These are phyloP conservation scores for Sarcophilus harrisii DNA, from an alignment of 2,797 vertebrate genomes.

Conservation along the genomic window DNA sequence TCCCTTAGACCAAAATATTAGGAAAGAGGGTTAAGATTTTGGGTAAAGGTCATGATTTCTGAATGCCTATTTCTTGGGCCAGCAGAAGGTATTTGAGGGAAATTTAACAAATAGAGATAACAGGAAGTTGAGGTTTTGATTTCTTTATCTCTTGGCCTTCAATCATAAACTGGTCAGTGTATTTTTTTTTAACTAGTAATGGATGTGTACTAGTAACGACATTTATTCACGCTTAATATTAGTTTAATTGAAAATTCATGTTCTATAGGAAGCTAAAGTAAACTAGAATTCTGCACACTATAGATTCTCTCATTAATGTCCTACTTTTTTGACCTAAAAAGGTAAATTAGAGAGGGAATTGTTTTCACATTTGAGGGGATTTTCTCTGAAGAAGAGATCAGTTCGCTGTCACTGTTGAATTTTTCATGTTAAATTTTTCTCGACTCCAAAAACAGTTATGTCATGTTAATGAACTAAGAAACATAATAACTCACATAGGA, in stretches of 20 bases:
- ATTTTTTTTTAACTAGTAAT: conserved; percentile 42
- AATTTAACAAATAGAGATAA: conserved; percentile 12
- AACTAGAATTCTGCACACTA: conserved; percentile 8
- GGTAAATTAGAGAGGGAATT: conserved; percentile 56
- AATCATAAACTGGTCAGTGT: neutral
- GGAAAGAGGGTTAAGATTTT: neutral
- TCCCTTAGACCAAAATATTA: neutral
- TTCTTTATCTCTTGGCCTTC: conserved; percentile 36
- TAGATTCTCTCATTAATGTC: conserved; percentile 57
- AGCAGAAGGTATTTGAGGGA: conserved; percentile 34
- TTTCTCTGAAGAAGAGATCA: conserved; percentile 59
- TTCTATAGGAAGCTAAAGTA: conserved; percentile 53
- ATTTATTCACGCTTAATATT: conserved; percentile 47
- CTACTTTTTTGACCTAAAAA: conserved; percentile 70
- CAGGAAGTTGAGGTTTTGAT: conserved; percentile 26
- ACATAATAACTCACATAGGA: neutral
- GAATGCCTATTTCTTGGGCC: conserved; percentile 35
- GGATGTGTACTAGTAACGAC: neutral
- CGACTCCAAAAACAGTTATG: conserved; percentile 76
- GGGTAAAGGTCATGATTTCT: neutral
- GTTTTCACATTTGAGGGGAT: conserved; percentile 55
- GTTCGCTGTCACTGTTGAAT: conserved; percentile 65
- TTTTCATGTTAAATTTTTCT: conserved; percentile 75
- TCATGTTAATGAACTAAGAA: conserved; percentile 78
- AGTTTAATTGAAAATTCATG: conserved; percentile 55